Percentiles rank a stretch among this genome's conserved stretches.
phyloP scores from a whole-genome alignment of 2,113 vertebrate genomes.

The Diphyllodes magnificus region DNA sequence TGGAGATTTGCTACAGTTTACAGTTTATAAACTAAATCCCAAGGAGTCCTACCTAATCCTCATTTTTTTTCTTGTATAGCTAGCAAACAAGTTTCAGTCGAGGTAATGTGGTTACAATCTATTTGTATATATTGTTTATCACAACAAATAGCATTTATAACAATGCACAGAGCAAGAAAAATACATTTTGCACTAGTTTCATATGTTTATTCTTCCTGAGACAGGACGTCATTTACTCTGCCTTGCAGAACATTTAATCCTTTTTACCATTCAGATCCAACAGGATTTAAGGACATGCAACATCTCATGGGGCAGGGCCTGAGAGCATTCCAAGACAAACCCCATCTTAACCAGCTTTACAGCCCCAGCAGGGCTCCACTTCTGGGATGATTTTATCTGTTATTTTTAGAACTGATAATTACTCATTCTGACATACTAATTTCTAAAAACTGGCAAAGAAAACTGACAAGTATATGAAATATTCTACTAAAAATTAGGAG shows the following conservation, averaged over 20 bases:
- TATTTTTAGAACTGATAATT: not conserved
- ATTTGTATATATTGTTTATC: constrained; percentile 41
- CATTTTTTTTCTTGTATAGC: not conserved
- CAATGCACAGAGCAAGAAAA: constrained; percentile 10
- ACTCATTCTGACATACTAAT: not conserved
- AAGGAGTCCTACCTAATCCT: constrained; percentile 45
- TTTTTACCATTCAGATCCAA: constrained; percentile 21
- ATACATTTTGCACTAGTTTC: not conserved
- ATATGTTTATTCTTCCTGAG: constrained; percentile 18
- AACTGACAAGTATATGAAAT: not conserved
- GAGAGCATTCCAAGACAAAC: not conserved
- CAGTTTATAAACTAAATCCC: constrained; percentile 54
- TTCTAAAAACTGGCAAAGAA: not conserved
- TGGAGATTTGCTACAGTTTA: constrained; percentile 51
- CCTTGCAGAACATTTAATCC: constrained; percentile 25
- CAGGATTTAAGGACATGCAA: not conserved
- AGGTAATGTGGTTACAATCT: constrained; percentile 30
- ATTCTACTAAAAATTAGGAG: not conserved
- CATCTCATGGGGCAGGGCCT: not conserved
- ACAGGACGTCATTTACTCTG: constrained; percentile 6
- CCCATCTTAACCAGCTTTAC: not conserved
- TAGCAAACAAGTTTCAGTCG: not conserved
- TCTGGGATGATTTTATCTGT: not conserved
- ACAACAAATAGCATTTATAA: constrained; percentile 38
- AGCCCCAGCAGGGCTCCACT: not conserved